phyloP scores from a whole-genome alignment of 2,797 vertebrate species.

The Cetoscarus ocellatus region DNA sequence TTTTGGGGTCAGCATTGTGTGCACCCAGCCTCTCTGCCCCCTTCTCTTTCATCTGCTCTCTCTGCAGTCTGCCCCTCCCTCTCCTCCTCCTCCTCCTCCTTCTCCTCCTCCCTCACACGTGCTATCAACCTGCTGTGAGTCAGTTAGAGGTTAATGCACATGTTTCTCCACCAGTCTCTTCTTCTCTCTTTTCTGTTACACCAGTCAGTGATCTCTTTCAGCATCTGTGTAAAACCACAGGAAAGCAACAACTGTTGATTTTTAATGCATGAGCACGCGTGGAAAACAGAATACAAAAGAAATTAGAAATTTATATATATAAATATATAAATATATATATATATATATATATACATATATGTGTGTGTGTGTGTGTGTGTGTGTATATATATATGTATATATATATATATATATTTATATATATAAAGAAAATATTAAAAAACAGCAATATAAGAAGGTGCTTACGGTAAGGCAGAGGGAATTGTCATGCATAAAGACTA shows the following conservation, averaged over 20 bases:
- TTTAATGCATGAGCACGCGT: neutral
- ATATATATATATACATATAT: too few relatives aligned
- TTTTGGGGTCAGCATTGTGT: neutral
- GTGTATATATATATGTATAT: too few relatives aligned
- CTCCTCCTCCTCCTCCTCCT: neutral
- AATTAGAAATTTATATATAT: too few relatives aligned
- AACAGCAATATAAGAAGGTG: too few relatives aligned
- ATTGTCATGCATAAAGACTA: too few relatives aligned
- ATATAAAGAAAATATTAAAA: too few relatives aligned
- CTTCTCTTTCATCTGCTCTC: neutral
- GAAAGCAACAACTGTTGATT: conserved; percentile 14
- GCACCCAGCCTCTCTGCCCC: neutral
- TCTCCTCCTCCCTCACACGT: neutral
- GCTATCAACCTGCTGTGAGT: conserved; percentile 21
- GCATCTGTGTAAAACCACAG: conserved; percentile 43
- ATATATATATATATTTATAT: too few relatives aligned
- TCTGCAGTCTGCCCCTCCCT: neutral
- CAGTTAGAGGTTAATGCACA: conserved; percentile 42
- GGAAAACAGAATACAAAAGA: neutral
- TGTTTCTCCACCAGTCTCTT: conserved; percentile 15
- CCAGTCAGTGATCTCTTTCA: conserved; percentile 31
- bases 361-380: too few relatives aligned
- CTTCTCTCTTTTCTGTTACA: conserved; percentile 15
- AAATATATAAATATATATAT: too few relatives aligned
- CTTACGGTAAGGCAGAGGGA: too few relatives aligned